Evolutionary conservation across 2,797 vertebrate genomes (phyloP).

Genomic region (Emydoidea blandingii): DNA sequence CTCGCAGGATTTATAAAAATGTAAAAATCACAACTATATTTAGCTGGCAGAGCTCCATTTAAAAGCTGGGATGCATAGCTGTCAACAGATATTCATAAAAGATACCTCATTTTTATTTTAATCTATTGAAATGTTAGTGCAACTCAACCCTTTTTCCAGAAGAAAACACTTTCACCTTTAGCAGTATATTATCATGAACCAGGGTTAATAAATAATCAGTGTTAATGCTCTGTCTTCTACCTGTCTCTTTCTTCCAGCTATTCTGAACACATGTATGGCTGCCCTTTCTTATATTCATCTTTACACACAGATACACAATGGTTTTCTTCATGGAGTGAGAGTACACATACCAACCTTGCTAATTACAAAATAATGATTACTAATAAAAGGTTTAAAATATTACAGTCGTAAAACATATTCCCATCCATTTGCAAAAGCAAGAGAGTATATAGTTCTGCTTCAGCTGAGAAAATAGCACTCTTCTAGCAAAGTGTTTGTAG

Average conservation of each 20-base stretch:
- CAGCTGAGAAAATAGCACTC: not conserved
- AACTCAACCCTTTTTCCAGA: not conserved
- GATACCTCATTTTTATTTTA: slow-evolving; percentile 38
- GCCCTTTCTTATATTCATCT: not conserved
- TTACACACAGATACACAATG: not conserved
- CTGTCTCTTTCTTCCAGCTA: not conserved
- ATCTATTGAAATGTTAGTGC: not conserved
- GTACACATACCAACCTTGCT: not conserved
- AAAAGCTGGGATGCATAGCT: slow-evolving; percentile 5
- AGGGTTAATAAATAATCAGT: not conserved
- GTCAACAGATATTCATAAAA: slow-evolving; percentile 36
- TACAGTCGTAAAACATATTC: not conserved
- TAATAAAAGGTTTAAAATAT: not conserved
- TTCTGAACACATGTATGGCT: not conserved
- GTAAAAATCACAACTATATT: slow-evolving; percentile 64
- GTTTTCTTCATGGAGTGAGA: slow-evolving; percentile 20
- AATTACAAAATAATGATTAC: not conserved
- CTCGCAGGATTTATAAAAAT: slow-evolving; percentile 66
- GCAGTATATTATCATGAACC: not conserved
- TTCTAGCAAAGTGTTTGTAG: not conserved
- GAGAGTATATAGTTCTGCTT: not conserved
- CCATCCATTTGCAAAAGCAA: not conserved
- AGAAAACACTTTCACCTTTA: slow-evolving; percentile 7
- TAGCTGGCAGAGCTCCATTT: slow-evolving; percentile 49
- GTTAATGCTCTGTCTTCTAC: not conserved